Evolutionary conservation across 2,113 vertebrate genomes (phyloP).

Genomic region (Saimiri boliviensis): DNA sequence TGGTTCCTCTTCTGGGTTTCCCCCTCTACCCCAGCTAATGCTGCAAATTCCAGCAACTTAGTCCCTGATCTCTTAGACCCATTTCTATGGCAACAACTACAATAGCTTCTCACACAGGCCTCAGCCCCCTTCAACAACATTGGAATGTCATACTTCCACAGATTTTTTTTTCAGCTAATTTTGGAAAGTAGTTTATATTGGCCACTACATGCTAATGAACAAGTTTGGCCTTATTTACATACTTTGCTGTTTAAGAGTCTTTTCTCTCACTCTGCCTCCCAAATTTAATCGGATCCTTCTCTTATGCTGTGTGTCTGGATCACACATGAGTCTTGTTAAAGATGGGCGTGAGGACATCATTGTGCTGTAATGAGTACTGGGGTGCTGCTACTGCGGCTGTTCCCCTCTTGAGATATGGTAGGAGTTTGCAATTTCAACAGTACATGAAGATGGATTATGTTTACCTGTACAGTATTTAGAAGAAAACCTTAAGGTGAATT

Average conservation of each 20-base stretch:
- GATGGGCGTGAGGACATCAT: background rate
- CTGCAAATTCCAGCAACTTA: background rate
- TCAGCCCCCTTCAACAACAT: background rate
- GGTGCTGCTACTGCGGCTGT: background rate
- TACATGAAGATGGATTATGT: background rate
- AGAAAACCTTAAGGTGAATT: constrained; percentile 69
- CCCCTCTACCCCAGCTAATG: background rate
- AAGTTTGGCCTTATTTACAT: constrained; percentile 69
- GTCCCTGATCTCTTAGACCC: background rate
- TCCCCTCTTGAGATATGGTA: background rate
- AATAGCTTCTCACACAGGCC: background rate
- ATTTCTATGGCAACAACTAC: background rate
- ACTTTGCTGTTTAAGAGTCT: constrained; percentile 69
- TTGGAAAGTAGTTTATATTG: constrained; percentile 78
- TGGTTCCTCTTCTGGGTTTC: background rate
- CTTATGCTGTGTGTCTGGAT: constrained; percentile 39
- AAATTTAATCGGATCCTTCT: background rate
- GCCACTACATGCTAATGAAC: constrained; percentile 69
- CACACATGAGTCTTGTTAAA: constrained; percentile 32
- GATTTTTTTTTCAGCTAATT: constrained; percentile 70
- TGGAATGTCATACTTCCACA: constrained; percentile 63
- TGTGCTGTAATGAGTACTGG: background rate
- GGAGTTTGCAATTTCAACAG: background rate
- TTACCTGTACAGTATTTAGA: constrained; percentile 58
- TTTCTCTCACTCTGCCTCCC: constrained; percentile 20